Percentiles rank a stretch among this genome's conserved stretches.
Conservation (phyloP, 2,888 invertebrate genomes). For the Leptopilina syphax region DNA sequence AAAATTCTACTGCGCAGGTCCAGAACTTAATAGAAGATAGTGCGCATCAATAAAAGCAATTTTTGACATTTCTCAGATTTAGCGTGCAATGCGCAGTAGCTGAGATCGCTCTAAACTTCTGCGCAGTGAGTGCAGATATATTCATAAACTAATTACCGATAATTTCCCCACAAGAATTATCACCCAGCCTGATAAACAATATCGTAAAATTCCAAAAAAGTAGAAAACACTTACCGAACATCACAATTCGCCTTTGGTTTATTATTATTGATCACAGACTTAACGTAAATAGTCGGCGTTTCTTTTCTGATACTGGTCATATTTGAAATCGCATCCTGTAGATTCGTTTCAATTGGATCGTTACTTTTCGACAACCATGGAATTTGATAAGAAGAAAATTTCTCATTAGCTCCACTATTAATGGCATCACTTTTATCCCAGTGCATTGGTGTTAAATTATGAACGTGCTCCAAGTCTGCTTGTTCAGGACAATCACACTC, state of each 20-base stretch:
- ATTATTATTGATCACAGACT: constrained; percentile 83
- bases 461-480: constrained; percentile 78
- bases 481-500: constrained; percentile 70
- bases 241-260: constrained; percentile 83
- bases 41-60: too few species aligned
- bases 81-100: too few species aligned
- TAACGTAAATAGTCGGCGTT: constrained; percentile 86
- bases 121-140: too few species aligned
- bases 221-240: constrained; percentile 76
- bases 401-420: constrained; percentile 65
- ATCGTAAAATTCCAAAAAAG: too few species aligned
- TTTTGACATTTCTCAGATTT: too few species aligned
- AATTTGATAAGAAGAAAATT: constrained; percentile 78
- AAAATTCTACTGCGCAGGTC: too few species aligned
- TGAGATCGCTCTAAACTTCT: too few species aligned
- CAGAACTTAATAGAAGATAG: too few species aligned
- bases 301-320: constrained; percentile 81
- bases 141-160: too few species aligned
- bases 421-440: constrained; percentile 76
- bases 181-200: too few species aligned
- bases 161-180: too few species aligned
- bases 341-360: constrained; percentile 76
- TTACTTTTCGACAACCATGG: constrained; percentile 82
- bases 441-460: constrained; percentile 85
- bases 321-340: constrained; percentile 79